Evolutionary conservation across 2,113 vertebrate species (phyloP), one percentile per base, ranked within the genome.

Genomic region (Motacilla tschutschensis): DNA sequence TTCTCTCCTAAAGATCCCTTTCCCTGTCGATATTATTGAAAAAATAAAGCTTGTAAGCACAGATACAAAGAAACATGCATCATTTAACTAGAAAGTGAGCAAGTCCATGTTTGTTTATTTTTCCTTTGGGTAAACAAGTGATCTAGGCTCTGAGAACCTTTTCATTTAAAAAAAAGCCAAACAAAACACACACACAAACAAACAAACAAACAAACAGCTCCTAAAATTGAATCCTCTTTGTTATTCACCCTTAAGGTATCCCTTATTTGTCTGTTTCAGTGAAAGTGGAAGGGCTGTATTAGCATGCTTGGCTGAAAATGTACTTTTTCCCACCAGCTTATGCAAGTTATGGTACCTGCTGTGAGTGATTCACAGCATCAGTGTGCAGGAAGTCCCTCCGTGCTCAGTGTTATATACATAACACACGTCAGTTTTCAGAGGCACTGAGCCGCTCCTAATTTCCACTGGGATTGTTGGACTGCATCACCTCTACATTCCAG

Each of bases 391-490:
- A 91, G 57, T 5, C 67, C 55, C 79, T 62, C 66, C 25, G 31
- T 84, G 78, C 83, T 88, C 75, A 57, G 48, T 9, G 48, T 43
- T 66, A 63, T 1, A 12, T 4, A 77, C 50, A 83, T 46, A 87
- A 74, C 57, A 76, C 22, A 6, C 24, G 22, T 36, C 82, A 89
- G 22, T 17, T 43, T 90, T 50, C 82, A 65, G 72, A 90, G 69
- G 69, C 69, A 46, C 69, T 19, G 72, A 85, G 62, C 79, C 58
- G 62, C 60, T 91, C 54, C 75, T 67, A 6, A 87, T 85, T 84
- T 92, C 81, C 84, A 91, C 60, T 9, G 73, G 84, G 79, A 88
- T 50, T 88, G 88, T 48, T 64, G 67, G 88, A 48, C 81, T 64
- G 81, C 67, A 83, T 55, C 88, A 83, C 82, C 69, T 91, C 72